phyloP scores from a whole-genome alignment of 2,797 vertebrate species.

The Notolabrus celidotus region DNA sequence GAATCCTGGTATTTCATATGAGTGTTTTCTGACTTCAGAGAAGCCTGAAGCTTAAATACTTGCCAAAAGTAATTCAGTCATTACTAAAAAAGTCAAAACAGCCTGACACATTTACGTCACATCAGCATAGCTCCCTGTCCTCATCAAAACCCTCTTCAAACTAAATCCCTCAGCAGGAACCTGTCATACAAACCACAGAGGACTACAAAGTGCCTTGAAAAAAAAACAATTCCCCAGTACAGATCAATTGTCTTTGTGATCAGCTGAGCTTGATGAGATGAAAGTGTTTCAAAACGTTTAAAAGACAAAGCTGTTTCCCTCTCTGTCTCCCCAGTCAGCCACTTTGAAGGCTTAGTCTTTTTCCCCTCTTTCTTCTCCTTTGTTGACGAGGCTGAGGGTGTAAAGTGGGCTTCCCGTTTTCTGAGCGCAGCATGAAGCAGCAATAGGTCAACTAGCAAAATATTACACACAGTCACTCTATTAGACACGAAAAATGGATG shows the following conservation, averaged over 20 bases:
- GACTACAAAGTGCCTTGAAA: slow-evolving; percentile 66
- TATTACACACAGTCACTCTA: slow-evolving; percentile 11
- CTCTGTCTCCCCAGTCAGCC: slow-evolving; percentile 56
- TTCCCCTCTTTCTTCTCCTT: slow-evolving; percentile 39
- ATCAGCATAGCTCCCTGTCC: slow-evolving; percentile 44
- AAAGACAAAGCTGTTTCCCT: slow-evolving; percentile 69
- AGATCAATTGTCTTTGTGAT: slow-evolving; percentile 82
- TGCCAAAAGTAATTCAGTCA: slow-evolving; percentile 9
- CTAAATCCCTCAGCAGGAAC: slow-evolving; percentile 58
- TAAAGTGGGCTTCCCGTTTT: slow-evolving; percentile 55
- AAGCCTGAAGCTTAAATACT: slow-evolving; percentile 8
- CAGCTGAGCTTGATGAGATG: slow-evolving; percentile 76
- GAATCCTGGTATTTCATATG: neutral
- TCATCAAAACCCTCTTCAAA: slow-evolving; percentile 64
- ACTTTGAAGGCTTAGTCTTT: slow-evolving; percentile 64
- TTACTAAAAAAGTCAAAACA: slow-evolving; percentile 13
- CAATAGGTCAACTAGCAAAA: slow-evolving; percentile 43
- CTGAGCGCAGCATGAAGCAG: slow-evolving; percentile 37
- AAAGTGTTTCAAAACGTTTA: slow-evolving; percentile 75
- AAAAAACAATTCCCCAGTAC: slow-evolving; percentile 57
- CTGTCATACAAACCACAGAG: slow-evolving; percentile 69
- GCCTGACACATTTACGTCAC: slow-evolving; percentile 53
- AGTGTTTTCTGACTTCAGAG: slow-evolving; percentile 15
- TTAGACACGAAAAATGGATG: slow-evolving; percentile 9
- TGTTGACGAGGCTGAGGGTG: slow-evolving; percentile 49